Base-by-base conservation (phyloP, 2,113 vertebrate genomes). In the Petaurus breviceps region DNA sequence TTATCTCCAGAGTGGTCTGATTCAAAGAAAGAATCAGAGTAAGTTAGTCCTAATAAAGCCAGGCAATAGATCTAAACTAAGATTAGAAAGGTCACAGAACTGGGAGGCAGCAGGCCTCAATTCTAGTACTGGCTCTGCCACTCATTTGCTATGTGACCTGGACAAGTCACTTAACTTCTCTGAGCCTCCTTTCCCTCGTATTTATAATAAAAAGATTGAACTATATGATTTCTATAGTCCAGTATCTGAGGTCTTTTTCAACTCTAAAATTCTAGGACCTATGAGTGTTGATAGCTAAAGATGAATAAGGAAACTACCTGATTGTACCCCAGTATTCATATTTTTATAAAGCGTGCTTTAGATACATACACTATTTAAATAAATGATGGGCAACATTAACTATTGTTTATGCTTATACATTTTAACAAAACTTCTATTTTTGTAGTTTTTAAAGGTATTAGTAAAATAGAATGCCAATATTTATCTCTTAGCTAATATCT, bases 361-460 rank as follows among this genome's bases (percentile, higher is more conserved):
- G 95, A 77, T 61, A 52, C 28, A 77, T 50, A 43, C 93, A 57
- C 54, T 93, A 90, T 92, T 94, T 96, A 96, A 96, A 92, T 14
- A 94, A 43, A 93, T 3, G 52, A 92, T 97, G 96, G 92, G 52
- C 91, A 92, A 77, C 92, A 89, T 94, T 92, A 90, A 95, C 90
- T 84, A 94, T 55, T 92, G 90, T 93, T 89, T 95, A 68, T 91
- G 19, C 24, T 95, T 96, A 3, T 68, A 5, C 95, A 37, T 89
- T 95, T 96, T 93, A 89, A 95, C 90, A 57, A 93, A 96, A 93
- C 46, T 91, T 94, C 97, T 94, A 92, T 49, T 95, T 96, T 95
- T 46, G 90, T n/a, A 47, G 14, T 77, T 77, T 61, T 84, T 91
- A 95, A 8, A 92, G 89, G 16, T 19, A 57, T 95, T 95, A 96